Percentiles rank a stretch among this genome's conserved stretches.
phyloP scores from a whole-genome alignment of 2,888 invertebrate species.

The Leptodirus hochenwartii region DNA sequence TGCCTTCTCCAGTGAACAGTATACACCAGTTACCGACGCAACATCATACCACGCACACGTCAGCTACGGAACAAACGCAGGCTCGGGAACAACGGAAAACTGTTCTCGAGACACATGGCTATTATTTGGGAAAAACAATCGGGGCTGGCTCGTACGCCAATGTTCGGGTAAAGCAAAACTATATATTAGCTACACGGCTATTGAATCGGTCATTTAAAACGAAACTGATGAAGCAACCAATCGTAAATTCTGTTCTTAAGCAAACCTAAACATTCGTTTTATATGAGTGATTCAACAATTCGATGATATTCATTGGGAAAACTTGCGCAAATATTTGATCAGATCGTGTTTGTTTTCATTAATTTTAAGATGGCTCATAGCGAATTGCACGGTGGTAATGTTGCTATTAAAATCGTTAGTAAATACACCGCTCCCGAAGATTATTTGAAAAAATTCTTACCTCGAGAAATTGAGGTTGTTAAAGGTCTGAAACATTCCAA shows the following conservation, averaged over 20 bases:
- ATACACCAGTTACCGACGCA: conserved; percentile 17
- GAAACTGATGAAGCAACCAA: conserved; percentile 2
- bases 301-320: too few species aligned
- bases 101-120: conserved; percentile 61
- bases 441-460: conserved; percentile 61
- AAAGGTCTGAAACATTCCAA: conserved; percentile 64
- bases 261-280: too few species aligned
- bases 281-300: too few species aligned
- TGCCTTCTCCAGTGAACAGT: conserved; percentile 23
- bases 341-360: conserved; percentile 17
- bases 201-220: conserved; percentile 6
- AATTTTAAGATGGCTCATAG: conserved; percentile 47
- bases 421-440: conserved; percentile 68
- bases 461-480: conserved; percentile 67
- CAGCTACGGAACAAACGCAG: conserved; percentile 17
- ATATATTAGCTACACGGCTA: too few species aligned
- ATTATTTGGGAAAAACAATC: conserved; percentile 53
- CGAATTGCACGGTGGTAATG: conserved; percentile 49
- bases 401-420: conserved; percentile 70
- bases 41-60: conserved; percentile 13
- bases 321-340: conserved; percentile 12
- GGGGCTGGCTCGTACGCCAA: conserved; percentile 72
- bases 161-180: conserved; percentile 44
- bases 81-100: conserved; percentile 25
- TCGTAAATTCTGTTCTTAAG: conserved; percentile 4